Base-by-base conservation (phyloP, 2,113 vertebrate genomes). In the Lophotis ruficrista region DNA sequence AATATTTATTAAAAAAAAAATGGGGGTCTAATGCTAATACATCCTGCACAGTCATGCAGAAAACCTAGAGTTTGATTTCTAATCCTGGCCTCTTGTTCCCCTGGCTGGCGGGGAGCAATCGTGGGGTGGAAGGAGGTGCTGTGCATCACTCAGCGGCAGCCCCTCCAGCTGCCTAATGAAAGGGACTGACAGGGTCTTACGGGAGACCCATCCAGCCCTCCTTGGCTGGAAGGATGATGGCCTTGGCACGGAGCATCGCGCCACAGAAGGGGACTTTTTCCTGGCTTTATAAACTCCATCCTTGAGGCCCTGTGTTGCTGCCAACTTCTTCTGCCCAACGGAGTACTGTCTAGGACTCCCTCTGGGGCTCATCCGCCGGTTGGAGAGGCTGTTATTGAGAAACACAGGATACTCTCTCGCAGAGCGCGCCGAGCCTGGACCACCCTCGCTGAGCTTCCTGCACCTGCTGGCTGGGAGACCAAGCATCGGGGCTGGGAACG, bases 131-230 rank as follows among this genome's bases (percentile, higher is more conserved):
- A 92, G 66, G 87, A 84, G 92, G 92, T 92, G 94, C 76, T 12
- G 43, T 70, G 76, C 80, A 91, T 94, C 96, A 85, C 73, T 96
- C 93, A 95, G 86, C 19, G 27, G 97, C 94, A 92, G 86, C 87
- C 93, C 96, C 96, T 94, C 81, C 8, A 76, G 97, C 96, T 97
- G 97, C 91, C 82, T 95, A 87, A 94, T 96, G 97, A 97, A 93
- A 79, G 96, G 94, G 95, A 53, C 77, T 98, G 97, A 97, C 96
- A 97, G 94, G 92, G 71, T 96, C 96, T 97, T 90, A 76, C 18
- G 28, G 96, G 97, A 93, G 90, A 81, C 82, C 90, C 86, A 89
- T 93, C 96, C 93, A 86, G 89, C 68, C 56, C 9, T 81, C 87
- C 68, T 97, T 78, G 93, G 90, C 90, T 97, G 93, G 88, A 88